Conservation (phyloP, 2,888 invertebrate species). For the Automeris io region DNA sequence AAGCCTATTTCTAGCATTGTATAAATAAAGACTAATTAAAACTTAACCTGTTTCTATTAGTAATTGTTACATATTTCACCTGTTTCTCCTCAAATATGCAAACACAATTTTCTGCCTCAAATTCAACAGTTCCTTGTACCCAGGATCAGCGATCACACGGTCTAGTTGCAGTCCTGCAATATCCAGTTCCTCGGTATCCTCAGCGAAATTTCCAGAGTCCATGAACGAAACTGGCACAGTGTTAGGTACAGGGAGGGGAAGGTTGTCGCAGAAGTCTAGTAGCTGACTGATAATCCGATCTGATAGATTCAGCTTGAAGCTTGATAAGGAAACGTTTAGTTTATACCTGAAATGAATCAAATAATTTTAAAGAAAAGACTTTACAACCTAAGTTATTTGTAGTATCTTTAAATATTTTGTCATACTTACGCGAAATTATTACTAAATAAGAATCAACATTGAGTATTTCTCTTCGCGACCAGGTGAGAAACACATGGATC, state of each 20-base stretch:
- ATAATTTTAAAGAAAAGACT: too few relatives aligned
- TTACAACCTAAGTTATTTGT: too few relatives aligned
- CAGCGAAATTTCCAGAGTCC: conserved; percentile 61
- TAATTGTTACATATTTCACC: too few relatives aligned
- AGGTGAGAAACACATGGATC: too few relatives aligned
- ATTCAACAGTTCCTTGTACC: conserved; percentile 51
- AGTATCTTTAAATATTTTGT: too few relatives aligned
- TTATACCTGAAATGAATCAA: conserved; percentile 84
- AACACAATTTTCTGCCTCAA: conserved; percentile 62
- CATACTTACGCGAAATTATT: too few relatives aligned
- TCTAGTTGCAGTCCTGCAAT: conserved; percentile 39
- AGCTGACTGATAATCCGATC: conserved; percentile 82
- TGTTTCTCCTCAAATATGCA: conserved; percentile 57
- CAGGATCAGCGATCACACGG: conserved; percentile 51
- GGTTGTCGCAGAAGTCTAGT: conserved; percentile 77
- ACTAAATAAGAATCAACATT: too few relatives aligned
- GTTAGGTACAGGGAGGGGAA: conserved; percentile 63
- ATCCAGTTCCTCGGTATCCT: conserved; percentile 47
- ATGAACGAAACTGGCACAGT: conserved; percentile 64
- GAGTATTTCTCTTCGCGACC: too few relatives aligned
- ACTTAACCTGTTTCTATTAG: too few relatives aligned
- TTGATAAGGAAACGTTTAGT: conserved; percentile 83
- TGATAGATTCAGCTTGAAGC: conserved; percentile 85
- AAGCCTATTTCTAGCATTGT: too few relatives aligned
- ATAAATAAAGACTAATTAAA: too few relatives aligned